A percentile compares a stretch with the other conserved stretches of the same genome.
Evolutionary conservation across 2,797 vertebrate genomes (phyloP).

Genomic region (Botia almorhae): DNA sequence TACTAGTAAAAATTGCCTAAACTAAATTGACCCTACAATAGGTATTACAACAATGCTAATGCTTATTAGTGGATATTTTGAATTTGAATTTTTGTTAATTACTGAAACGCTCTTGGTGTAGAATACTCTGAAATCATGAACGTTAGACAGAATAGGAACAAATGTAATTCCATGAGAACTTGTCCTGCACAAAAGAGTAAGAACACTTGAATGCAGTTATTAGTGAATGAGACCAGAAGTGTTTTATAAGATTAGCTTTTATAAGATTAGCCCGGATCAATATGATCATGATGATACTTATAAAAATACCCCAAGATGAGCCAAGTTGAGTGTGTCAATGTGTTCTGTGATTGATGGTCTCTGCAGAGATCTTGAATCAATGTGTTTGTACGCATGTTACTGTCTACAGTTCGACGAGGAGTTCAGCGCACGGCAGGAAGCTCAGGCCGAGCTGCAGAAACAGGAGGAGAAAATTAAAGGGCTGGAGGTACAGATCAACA

Average conservation of each 20-base stretch:
- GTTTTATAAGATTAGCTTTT: neutral
- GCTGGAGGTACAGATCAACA: constrained; percentile 89
- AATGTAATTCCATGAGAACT: neutral
- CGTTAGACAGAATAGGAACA: neutral
- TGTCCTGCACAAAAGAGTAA: neutral
- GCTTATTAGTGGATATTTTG: neutral
- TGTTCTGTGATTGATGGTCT: constrained; percentile 60
- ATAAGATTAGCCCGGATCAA: neutral
- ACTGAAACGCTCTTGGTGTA: too few species aligned
- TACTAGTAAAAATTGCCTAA: too few species aligned
- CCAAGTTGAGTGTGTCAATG: constrained; percentile 57
- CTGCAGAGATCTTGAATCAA: constrained; percentile 62
- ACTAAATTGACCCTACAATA: neutral
- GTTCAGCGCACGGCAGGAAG: constrained; percentile 95
- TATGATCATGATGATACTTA: constrained; percentile 60
- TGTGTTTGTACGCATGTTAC: constrained; percentile 55
- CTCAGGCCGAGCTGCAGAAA: constrained; percentile 92
- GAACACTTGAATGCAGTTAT: neutral
- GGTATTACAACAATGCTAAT: neutral
- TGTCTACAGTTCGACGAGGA: constrained; percentile 96
- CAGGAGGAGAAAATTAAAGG: constrained; percentile 96
- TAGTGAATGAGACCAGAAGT: neutral
- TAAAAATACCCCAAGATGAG: constrained; percentile 55
- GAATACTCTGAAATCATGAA: too few species aligned
- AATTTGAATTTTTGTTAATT: too few species aligned